A percentile compares a stretch with the other conserved stretches of the same genome.
These are phyloP conservation scores for Thermophis baileyi DNA, from an alignment of 2,113 vertebrate genomes.

Conservation along the genomic window DNA sequence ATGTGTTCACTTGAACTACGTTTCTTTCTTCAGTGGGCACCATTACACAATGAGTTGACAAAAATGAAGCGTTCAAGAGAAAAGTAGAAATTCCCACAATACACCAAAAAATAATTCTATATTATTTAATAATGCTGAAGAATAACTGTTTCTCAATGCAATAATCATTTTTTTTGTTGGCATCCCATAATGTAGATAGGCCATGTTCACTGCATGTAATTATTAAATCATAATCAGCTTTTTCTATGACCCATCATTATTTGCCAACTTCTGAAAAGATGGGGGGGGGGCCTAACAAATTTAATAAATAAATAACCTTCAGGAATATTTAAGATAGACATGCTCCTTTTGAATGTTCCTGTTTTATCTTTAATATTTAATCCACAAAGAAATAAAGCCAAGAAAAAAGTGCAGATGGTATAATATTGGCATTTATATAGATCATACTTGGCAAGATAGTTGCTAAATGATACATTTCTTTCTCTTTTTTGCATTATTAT, in stretches of 20 bases:
- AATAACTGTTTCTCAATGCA: neutral
- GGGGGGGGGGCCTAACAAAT: neutral
- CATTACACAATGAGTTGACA: neutral
- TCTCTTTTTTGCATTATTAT: neutral
- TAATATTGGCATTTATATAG: neutral
- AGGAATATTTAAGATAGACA: neutral
- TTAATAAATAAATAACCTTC: neutral
- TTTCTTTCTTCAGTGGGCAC: neutral
- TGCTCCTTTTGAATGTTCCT: neutral
- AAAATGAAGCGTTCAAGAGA: neutral
- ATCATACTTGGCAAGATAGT: neutral
- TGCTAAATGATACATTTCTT: neutral
- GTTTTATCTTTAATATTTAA: neutral
- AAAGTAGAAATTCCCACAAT: neutral
- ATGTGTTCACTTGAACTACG: neutral
- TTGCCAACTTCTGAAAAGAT: neutral
- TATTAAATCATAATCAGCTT: neutral
- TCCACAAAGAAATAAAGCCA: neutral
- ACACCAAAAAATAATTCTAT: neutral
- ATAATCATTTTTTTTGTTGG: neutral
- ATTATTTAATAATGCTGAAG: neutral
- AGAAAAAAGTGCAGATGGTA: neutral
- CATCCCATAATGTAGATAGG: neutral
- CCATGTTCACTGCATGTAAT: neutral
- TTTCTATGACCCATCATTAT: no score